phyloP scores from a whole-genome alignment of 2,888 invertebrate species.

The Diogma glabrata region DNA sequence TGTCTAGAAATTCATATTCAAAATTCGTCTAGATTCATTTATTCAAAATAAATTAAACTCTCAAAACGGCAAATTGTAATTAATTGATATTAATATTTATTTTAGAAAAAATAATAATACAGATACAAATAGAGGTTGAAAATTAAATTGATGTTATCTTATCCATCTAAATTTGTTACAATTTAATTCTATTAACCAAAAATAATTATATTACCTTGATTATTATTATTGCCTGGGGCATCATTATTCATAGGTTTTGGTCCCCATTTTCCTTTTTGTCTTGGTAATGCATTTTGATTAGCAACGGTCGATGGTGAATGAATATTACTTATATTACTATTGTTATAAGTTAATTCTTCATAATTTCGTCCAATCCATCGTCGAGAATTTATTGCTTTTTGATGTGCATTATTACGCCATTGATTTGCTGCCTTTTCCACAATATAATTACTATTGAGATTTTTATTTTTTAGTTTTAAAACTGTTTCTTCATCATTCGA shows the following conservation, averaged over 20 bases:
- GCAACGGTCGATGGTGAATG: background rate
- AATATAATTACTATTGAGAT: conserved; percentile 5
- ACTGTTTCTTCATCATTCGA: background rate
- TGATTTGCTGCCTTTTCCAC: conserved; percentile 5
- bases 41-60: no score
- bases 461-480: background rate
- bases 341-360: background rate
- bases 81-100: no score
- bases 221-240: conserved; percentile 7
- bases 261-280: background rate
- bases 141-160: no score
- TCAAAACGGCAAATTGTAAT: no score
- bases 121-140: no score
- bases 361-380: conserved; percentile 2
- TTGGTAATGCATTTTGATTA: no score
- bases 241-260: background rate
- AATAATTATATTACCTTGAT: conserved; percentile 9
- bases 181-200: background rate
- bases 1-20: no score
- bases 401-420: conserved; percentile 1
- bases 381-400: background rate
- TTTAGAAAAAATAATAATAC: no score
- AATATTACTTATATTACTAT: background rate
- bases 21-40: no score
- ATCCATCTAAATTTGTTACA: no score